Conservation (phyloP, 2,797 vertebrate genomes). For the Euthynnus affinis region DNA sequence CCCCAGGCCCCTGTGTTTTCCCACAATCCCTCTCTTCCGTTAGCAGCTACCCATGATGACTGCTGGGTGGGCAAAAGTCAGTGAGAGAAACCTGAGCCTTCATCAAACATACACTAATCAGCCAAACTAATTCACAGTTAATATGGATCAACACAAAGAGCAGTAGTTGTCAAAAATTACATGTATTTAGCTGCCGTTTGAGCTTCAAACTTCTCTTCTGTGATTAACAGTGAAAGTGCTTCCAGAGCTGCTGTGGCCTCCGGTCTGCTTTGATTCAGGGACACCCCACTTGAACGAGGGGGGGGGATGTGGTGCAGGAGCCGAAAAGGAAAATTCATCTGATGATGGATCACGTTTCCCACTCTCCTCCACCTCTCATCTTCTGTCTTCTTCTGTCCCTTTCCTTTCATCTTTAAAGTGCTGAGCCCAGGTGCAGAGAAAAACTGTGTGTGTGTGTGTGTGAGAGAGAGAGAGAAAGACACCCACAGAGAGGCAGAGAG, state of each 20-base stretch:
- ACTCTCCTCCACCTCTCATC: constrained; percentile 62
- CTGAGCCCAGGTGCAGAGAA: constrained; percentile 62
- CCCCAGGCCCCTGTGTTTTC: constrained; percentile 77
- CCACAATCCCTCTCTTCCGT: constrained; percentile 74
- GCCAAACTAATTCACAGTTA: constrained; percentile 58
- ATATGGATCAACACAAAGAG: constrained; percentile 53
- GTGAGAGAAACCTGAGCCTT: constrained; percentile 65
- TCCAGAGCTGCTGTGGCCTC: constrained; percentile 12
- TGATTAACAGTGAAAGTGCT: constrained; percentile 36
- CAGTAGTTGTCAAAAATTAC: constrained; percentile 3
- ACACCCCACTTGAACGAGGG: constrained; percentile 28
- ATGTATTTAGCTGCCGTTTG: constrained; percentile 4
- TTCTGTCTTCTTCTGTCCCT: constrained; percentile 57
- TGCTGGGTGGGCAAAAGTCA: constrained; percentile 74
- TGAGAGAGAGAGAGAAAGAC: constrained; percentile 34
- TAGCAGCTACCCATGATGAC: constrained; percentile 70
- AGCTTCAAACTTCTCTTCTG: constrained; percentile 13
- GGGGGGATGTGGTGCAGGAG: constrained; percentile 6
- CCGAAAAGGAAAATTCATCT: constrained; percentile 45
- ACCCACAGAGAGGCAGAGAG: constrained; percentile 63
- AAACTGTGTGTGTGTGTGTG: constrained; percentile 29
- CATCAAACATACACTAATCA: constrained; percentile 68
- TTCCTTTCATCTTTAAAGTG: constrained; percentile 76
- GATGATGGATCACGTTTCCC: constrained; percentile 73
- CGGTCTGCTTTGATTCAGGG: constrained; percentile 42